Evolutionary conservation across 2,888 invertebrate species (phyloP), one percentile per base, ranked within the genome.

Genomic region (Spisula solida): DNA sequence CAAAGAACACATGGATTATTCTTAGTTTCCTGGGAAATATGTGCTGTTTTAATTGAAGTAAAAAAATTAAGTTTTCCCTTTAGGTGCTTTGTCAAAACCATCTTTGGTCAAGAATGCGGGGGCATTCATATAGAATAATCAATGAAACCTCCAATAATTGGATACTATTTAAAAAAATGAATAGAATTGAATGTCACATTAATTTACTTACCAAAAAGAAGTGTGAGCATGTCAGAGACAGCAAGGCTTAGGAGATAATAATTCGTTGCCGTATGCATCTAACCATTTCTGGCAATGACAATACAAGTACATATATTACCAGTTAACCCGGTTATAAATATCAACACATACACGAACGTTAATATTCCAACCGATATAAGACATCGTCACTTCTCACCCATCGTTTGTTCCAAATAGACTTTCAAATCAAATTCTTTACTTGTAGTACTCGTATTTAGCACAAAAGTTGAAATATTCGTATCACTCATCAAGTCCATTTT

Each of bases 161-260:
- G 4, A 41, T 41, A 41, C 2, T 41, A 41, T 41, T 41, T 41
- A 2, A 20, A 25, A n/a, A 60, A 2, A 14, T 25, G 5, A 60
- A 60, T n/a, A 56, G n/a, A n/a, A n/a, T n/a, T n/a, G n/a, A 60
- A 60, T 2, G 51, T 51, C 16, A 51, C 16, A 51, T 51, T 8
- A 16, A 60, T 6, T 29, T 47, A 95, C 96, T 95, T 92, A 96
- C 98, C 98, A 91, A 98, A 97, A 0, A 98, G 97, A 20, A 98
- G 97, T 4, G 98, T 97, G 20, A 98, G 97, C 78, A 98, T 97
- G 96, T 98, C 98, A 0, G 98, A 98, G 91, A 98, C 97, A 29
- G 99, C 98, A 96, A 99, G 97, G 95, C 98, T 98, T 97, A 99
- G 98, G 81, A 99, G 97, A 96, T 99, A 99, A 96, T 98, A 99